Evolutionary conservation across 2,113 vertebrate species (phyloP).

Genomic region (Turnix velox): DNA sequence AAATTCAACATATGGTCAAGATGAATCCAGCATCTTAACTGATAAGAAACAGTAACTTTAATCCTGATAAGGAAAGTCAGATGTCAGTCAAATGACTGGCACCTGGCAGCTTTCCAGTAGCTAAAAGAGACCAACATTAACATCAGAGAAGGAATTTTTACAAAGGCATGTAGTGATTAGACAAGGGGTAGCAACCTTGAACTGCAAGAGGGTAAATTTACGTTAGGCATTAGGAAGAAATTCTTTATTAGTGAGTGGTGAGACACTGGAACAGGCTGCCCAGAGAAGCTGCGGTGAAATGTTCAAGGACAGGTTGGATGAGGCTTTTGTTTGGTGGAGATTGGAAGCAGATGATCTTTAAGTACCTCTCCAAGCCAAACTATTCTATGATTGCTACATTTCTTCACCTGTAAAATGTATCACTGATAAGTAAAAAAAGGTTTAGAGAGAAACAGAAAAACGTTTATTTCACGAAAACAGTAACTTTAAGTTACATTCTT

Average conservation of each 20-base stretch:
- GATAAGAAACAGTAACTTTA: not conserved
- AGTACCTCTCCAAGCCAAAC: not conserved
- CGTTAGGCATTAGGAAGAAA: not conserved
- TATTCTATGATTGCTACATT: not conserved
- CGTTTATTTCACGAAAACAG: not conserved
- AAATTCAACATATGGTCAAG: not conserved
- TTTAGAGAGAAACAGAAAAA: not conserved
- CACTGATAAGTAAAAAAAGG: not conserved
- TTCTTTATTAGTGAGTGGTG: not conserved
- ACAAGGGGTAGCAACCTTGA: not conserved
- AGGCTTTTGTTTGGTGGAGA: not conserved
- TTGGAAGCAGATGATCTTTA: not conserved
- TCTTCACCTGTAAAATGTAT: not conserved
- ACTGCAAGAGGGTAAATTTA: not conserved
- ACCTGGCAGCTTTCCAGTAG: not conserved
- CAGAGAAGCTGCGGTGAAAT: not conserved
- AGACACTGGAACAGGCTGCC: not conserved
- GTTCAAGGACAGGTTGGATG: not conserved
- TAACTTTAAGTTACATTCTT: not conserved
- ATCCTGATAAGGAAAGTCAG: not conserved
- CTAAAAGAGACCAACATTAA: not conserved
- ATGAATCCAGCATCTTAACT: not conserved
- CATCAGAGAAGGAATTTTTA: not conserved
- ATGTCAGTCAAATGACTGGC: not conserved
- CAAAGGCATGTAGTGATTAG: not conserved